Percentiles rank a stretch among this genome's conserved stretches.
phyloP scores from a whole-genome alignment of 2,888 invertebrate species.

The Blomia tropicalis region DNA sequence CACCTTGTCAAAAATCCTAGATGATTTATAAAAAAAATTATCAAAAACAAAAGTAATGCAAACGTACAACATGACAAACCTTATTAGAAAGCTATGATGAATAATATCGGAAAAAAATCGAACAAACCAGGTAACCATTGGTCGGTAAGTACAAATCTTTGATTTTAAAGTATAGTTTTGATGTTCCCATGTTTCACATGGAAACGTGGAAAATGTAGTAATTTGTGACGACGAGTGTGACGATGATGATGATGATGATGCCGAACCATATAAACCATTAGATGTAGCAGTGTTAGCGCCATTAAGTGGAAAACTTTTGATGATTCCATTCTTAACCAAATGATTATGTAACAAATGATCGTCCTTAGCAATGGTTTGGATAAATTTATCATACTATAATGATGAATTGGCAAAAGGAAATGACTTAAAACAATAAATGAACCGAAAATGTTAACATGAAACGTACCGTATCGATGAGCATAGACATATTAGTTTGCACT shows the following conservation, averaged over 20 bases:
- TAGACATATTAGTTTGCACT: slow-evolving; percentile 1
- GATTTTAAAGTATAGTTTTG: neutral
- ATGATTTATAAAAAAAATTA: neutral
- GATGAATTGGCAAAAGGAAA: neutral
- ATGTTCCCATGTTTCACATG: neutral
- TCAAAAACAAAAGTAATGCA: neutral
- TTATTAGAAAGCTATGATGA: slow-evolving; percentile 20
- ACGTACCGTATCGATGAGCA: slow-evolving; percentile 16
- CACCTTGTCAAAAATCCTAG: slow-evolving; percentile 18
- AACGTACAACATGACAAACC: slow-evolving; percentile 17
- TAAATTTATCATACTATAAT: slow-evolving; percentile 28
- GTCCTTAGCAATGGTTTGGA: slow-evolving; percentile 50
- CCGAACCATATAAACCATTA: neutral
- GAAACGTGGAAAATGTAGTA: neutral
- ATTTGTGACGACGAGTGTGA: neutral
- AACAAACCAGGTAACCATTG: slow-evolving; percentile 22
- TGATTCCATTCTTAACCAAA: slow-evolving; percentile 17
- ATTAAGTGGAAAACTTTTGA: neutral
- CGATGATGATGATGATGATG: neutral
- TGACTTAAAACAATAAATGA: neutral
- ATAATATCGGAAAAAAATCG: slow-evolving; percentile 22
- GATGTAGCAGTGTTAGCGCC: neutral
- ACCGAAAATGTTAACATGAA: neutral
- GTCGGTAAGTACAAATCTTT: neutral
- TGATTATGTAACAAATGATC: slow-evolving; percentile 40